phyloP scores from a whole-genome alignment of 2,888 invertebrate species.

The Synergus gifuensis region DNA sequence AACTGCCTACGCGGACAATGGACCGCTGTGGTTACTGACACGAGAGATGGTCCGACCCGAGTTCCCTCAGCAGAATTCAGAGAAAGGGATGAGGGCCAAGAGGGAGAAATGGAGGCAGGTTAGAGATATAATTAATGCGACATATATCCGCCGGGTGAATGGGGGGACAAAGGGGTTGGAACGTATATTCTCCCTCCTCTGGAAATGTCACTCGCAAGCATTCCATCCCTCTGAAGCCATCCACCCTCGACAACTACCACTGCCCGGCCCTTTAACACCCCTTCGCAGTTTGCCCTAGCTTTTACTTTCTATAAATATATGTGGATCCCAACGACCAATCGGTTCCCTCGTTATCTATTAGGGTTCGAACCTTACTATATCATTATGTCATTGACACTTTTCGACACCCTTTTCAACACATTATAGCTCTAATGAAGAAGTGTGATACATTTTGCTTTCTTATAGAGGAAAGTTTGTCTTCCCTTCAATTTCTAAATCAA shows the following conservation, averaged over 20 bases:
- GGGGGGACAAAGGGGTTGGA: conserved; percentile 56
- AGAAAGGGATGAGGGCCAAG: conserved; percentile 48
- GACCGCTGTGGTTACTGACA: conserved; percentile 69
- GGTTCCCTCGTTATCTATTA: conserved; percentile 30
- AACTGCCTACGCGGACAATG: conserved; percentile 57
- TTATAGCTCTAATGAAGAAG: background rate
- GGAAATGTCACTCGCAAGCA: conserved; percentile 53
- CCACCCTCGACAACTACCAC: conserved; percentile 55
- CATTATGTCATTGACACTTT: background rate
- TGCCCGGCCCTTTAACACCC: conserved; percentile 52
- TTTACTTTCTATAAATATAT: conserved; percentile 34
- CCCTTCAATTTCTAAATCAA: background rate
- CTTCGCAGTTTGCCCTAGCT: background rate
- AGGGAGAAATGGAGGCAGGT: conserved; percentile 46
- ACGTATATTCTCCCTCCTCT: conserved; percentile 56
- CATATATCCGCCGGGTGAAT: conserved; percentile 65
- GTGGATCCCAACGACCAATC: conserved; percentile 1
- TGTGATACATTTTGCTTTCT: background rate
- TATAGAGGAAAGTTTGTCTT: background rate
- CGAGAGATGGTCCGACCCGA: conserved; percentile 61
- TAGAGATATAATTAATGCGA: conserved; percentile 70
- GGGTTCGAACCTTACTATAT: background rate
- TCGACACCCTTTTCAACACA: background rate
- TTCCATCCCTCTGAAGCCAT: conserved; percentile 39
- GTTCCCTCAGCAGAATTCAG: conserved; percentile 37